These are phyloP conservation scores for Drosophila neonasuta DNA, from an alignment of 2,888 invertebrate species.

Conservation along the genomic window DNA sequence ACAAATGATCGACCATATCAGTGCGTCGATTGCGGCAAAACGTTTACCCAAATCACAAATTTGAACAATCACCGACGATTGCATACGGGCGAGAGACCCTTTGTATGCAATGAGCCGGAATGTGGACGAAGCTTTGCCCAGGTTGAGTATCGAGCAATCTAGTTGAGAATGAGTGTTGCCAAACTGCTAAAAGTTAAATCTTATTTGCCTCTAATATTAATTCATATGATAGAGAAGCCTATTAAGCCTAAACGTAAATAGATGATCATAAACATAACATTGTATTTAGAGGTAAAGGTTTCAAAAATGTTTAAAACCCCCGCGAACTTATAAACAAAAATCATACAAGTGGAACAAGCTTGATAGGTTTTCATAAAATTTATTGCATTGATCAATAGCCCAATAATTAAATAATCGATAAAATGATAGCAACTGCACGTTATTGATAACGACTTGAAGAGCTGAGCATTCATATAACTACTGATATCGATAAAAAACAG, in stretches of 20 bases:
- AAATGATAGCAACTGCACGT: neutral
- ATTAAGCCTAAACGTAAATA: too few relatives aligned
- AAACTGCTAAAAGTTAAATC: neutral
- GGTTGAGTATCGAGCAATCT: conserved; percentile 64
- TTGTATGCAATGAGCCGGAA: conserved; percentile 82
- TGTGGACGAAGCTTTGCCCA: conserved; percentile 83
- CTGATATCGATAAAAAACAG: neutral
- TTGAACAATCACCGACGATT: conserved; percentile 82
- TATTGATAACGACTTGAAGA: neutral
- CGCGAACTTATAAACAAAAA: too few relatives aligned
- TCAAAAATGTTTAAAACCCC: too few relatives aligned
- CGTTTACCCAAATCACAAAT: conserved; percentile 83
- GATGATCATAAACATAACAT: too few relatives aligned
- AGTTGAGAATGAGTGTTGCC: neutral
- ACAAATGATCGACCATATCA: conserved; percentile 82
- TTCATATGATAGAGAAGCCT: too few relatives aligned
- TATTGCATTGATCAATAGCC: neutral
- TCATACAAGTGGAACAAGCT: too few relatives aligned
- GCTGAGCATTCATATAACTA: neutral
- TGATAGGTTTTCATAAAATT: too few relatives aligned
- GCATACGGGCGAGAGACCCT: conserved; percentile 82
- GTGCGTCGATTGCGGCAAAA: conserved; percentile 82
- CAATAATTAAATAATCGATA: neutral
- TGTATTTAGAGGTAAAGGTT: too few relatives aligned
- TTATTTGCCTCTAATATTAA: too few relatives aligned